Evolutionary conservation across 2,113 vertebrate genomes (phyloP).

Genomic region (Terrapene triunguis): DNA sequence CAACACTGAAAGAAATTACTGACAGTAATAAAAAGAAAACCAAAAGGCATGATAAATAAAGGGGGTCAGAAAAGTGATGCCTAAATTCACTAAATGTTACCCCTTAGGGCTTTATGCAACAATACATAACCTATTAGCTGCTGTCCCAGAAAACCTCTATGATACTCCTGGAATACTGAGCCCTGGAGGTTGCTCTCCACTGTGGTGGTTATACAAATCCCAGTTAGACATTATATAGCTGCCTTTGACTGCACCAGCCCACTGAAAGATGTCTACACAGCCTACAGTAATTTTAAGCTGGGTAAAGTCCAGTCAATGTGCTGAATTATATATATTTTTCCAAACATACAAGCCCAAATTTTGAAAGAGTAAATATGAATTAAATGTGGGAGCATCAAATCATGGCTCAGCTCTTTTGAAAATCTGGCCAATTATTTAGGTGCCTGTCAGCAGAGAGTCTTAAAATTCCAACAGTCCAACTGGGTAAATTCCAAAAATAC

Average conservation of each 20-base stretch:
- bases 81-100: background rate
- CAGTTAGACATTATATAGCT: background rate
- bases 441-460: background rate
- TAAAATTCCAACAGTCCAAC: too few relatives aligned
- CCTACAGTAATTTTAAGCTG: background rate
- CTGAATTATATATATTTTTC: background rate
- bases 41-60: background rate
- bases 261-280: background rate
- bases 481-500: too few relatives aligned
- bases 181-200: background rate
- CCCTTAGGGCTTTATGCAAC: constrained; percentile 33
- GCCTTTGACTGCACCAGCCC: background rate
- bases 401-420: background rate
- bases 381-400: background rate
- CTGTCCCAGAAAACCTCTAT: background rate
- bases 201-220: constrained; percentile 16
- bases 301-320: background rate
- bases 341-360: background rate
- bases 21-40: background rate
- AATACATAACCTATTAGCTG: background rate
- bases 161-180: background rate
- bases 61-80: background rate
- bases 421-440: background rate
- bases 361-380: background rate
- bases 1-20: background rate